Percentiles rank a stretch among this genome's conserved stretches.
These are phyloP conservation scores for Athalia cordata DNA, from an alignment of 2,888 invertebrate genomes.

Conservation along the genomic window DNA sequence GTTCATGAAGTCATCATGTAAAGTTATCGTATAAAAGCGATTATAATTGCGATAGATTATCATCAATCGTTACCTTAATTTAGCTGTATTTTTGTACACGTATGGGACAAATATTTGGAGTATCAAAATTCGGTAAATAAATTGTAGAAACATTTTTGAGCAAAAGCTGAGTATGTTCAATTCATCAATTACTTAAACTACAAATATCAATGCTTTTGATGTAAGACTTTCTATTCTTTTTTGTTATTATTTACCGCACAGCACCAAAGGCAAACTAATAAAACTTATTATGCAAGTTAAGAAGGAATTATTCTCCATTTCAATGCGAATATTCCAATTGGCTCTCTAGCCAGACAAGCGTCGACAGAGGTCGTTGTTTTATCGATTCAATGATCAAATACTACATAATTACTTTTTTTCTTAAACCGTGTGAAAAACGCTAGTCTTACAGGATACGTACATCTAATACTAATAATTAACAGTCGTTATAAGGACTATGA, in stretches of 20 bases:
- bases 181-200: constrained; percentile 19
- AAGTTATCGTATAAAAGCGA: constrained; percentile 41
- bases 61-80: constrained; percentile 10
- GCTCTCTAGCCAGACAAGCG: not conserved
- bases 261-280: constrained; percentile 6
- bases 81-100: constrained; percentile 31
- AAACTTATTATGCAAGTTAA: not conserved
- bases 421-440: constrained; percentile 2
- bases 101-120: constrained; percentile 40
- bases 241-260: not conserved
- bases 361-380: not conserved
- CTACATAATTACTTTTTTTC: constrained; percentile 1
- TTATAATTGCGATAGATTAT: constrained; percentile 19
- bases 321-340: constrained; percentile 2
- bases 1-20: constrained; percentile 28
- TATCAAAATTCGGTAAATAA: constrained; percentile 41
- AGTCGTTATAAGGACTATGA: constrained; percentile 20
- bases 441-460: constrained; percentile 6
- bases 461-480: constrained; percentile 3
- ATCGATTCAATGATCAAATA: not conserved
- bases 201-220: constrained; percentile 20
- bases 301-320: not conserved
- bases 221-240: not conserved
- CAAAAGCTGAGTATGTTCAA: constrained; percentile 34
- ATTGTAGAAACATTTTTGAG: constrained; percentile 40